These are phyloP conservation scores for Oreochromis mossambicus DNA, from an alignment of 2,797 vertebrate species.

Conservation along the genomic window DNA sequence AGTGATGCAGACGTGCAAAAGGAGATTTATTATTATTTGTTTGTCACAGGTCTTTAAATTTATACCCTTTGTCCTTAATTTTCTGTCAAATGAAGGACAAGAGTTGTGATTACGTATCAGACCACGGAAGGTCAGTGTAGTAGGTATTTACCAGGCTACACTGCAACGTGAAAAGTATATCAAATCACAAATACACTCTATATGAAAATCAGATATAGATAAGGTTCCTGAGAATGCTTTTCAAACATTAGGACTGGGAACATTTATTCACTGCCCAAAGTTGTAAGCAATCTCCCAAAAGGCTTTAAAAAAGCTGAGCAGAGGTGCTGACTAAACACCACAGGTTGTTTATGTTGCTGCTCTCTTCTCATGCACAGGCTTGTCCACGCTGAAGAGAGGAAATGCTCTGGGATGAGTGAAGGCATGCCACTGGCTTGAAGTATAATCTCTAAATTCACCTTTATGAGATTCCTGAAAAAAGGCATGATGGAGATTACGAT, in stretches of 20 bases:
- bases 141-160: background rate
- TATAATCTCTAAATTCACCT: background rate
- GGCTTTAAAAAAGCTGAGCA: background rate
- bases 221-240: background rate
- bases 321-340: background rate
- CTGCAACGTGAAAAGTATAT: background rate
- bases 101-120: background rate
- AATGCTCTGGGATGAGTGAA: slow-evolving; percentile 16
- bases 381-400: slow-evolving; percentile 29
- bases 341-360: slow-evolving; percentile 19
- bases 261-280: background rate
- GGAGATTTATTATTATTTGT: background rate
- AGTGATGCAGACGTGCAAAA: background rate
- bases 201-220: background rate
- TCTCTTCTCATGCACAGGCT: slow-evolving; percentile 13
- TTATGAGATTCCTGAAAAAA: slow-evolving; percentile 16
- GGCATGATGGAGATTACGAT: background rate
- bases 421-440: background rate
- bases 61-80: background rate
- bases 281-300: background rate
- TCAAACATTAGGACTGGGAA: background rate
- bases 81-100: background rate
- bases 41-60: background rate
- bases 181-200: background rate
- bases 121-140: background rate